These are phyloP conservation scores for Ahaetulla prasina DNA, from an alignment of 2,113 vertebrate genomes.

Conservation along the genomic window DNA sequence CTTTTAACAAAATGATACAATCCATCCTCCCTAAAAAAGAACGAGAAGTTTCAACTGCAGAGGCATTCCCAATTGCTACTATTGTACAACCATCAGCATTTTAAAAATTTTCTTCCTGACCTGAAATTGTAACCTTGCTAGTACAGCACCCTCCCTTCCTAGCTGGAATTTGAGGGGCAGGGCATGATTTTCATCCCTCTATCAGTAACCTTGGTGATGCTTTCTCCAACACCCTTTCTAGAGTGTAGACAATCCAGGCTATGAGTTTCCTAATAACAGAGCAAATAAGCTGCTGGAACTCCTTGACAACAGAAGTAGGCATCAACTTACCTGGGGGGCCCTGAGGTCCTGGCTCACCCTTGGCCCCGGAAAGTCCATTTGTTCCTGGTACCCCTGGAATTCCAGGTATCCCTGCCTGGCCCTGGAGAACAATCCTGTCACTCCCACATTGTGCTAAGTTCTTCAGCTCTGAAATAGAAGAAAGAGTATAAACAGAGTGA, in stretches of 20 bases:
- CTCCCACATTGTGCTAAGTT: neutral
- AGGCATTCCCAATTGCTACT: neutral
- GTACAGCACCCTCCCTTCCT: neutral
- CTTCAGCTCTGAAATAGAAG: constrained; percentile 13
- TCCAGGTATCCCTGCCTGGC: constrained; percentile 23
- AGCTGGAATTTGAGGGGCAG: neutral
- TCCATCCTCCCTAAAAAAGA: neutral
- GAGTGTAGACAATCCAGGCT: neutral
- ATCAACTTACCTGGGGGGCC: neutral
- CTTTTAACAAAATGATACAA: neutral
- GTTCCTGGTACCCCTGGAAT: constrained; percentile 26
- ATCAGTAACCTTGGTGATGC: no score
- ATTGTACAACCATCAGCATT: neutral
- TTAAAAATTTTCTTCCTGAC: neutral
- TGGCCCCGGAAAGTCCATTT: neutral
- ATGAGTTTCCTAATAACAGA: neutral
- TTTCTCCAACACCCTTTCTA: accelerated
- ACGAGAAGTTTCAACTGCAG: neutral
- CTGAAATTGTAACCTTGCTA: neutral
- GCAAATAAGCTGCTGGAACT: neutral
- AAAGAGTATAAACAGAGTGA: neutral
- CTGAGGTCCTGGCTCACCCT: neutral
- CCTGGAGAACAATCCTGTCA: constrained; percentile 1
- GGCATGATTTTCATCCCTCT: neutral
- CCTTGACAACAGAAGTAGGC: neutral